Evolutionary conservation across 2,888 invertebrate species (phyloP), one percentile per base, ranked within the genome.

Genomic region (Prenolepis imparis): DNA sequence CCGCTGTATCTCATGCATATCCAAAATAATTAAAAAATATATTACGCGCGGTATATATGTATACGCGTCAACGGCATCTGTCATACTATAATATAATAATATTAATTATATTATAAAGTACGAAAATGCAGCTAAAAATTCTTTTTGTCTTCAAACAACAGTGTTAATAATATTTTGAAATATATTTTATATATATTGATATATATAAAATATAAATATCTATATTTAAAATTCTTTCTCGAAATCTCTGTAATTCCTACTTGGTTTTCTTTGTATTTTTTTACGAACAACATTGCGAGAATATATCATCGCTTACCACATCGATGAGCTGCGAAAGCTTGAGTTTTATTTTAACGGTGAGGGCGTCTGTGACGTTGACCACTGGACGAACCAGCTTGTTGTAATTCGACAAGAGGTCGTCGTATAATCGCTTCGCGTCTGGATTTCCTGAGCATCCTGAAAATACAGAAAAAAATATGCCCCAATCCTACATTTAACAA

Each of bases 321-420:
- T 98, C 98, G 95, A 98, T 98, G 95, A 98, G 96, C 95, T 98
- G 98, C 72, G 98, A 98, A 88, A 98, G 96, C 95, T 98, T 97
- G 94, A 98, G 96, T 95, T 98, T 98, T 95, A 98, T 97, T 95
- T 97, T 97, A 94, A 98, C 98, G 78, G 97, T 97, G 92, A 98
- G 96, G 82, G 97, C 97, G 95, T 98, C 97, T 86, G 97, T 97
- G 92, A 97, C 97, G 95, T 98, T 98, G 93, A 97, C 97, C 91
- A 98, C 98, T 75, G 98, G 98, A 88, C 98, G 96, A 90, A 98
- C 98, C 94, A 98, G 96, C 95, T 98, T 98, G 96, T 98, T 98
- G 96, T 98, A 98, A 95, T 97, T 97, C 93, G 97, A 97, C 91
- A 98, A 96, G 89, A 98, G 96, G 95, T 98, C 98, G 95, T 98